Evolutionary conservation across 1,140 invertebrate species (phyloP), one percentile per base, ranked within the genome.

Genomic region (Drosophila punjabiensis): DNA sequence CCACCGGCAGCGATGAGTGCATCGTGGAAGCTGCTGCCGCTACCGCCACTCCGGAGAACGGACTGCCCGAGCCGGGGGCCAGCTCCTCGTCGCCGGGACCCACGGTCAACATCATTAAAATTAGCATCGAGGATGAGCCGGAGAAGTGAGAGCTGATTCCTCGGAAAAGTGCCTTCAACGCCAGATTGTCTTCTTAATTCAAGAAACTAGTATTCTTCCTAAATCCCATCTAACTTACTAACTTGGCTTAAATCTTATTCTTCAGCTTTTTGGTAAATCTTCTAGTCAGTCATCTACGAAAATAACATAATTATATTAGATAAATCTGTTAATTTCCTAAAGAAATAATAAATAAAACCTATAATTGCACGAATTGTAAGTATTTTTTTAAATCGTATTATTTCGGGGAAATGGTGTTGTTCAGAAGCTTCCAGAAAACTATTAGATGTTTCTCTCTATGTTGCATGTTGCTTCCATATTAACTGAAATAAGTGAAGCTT

Each of bases 1-100:
- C 95, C 70, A 96, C 95, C 2, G 95, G 95, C 81, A 95, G 95
- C 77, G 94, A 95, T 47, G 95, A 95, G 84, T 94, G 94, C 84
- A 93, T 95, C 60, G 90, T 94, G 24, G 93, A 94, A 0, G 53
- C 53, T 33, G 18, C 32, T 13, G 82, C 35, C n/a, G 18, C 50
- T 11, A 16, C 64, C 18, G 13, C 48, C 14, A 68, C 59, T 58
- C 39, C 50, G 1, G 39, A 73, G 3, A 91, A 91, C 58, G 87
- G 87, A 20, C 24, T 67, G n/a, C 60, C 83, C 6, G 81, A 86
- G 16, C 18, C 64, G 20, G 41, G 43, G 9, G 55, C 50, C 13
- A 59, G 35, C 3, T 7, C 20, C 20, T 39, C 64, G 37, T 60
- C 87, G 1, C 56, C 73, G 1, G 76, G 56, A 3, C 76, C 79